Conservation (phyloP, 2,797 vertebrate species). For the Chromis chromis region DNA sequence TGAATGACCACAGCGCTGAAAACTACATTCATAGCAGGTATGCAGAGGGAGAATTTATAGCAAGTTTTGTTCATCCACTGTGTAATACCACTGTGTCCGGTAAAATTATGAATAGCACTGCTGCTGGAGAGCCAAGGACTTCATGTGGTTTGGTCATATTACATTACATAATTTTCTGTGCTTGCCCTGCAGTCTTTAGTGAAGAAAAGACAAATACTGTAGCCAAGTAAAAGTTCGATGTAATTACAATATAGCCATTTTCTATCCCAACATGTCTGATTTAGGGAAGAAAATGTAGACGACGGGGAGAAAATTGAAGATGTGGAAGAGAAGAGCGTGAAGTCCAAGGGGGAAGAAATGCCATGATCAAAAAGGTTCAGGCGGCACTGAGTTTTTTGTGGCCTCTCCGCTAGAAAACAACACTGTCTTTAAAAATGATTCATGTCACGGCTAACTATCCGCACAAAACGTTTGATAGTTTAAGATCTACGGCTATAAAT, state of each 20-base stretch:
- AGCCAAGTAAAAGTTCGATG: conserved; percentile 78
- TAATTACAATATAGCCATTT: conserved; percentile 80
- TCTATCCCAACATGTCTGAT: conserved; percentile 80
- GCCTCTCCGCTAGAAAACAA: conserved; percentile 71
- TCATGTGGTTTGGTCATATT: conserved; percentile 76
- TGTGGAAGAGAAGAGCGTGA: conserved; percentile 80
- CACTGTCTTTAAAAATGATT: conserved; percentile 71
- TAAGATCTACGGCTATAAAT: conserved; percentile 61
- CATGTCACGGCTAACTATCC: conserved; percentile 62
- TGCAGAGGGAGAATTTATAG: conserved; percentile 53
- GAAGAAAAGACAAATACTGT: conserved; percentile 63
- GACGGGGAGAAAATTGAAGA: conserved; percentile 81
- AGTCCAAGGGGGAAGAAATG: conserved; percentile 79
- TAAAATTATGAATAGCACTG: conserved; percentile 77
- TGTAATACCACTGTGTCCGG: conserved; percentile 67
- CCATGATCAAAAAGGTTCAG: conserved; percentile 77
- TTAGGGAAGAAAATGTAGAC: conserved; percentile 82
- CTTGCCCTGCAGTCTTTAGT: conserved; percentile 63
- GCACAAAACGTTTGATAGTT: conserved; percentile 61
- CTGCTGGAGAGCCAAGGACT: conserved; percentile 71
- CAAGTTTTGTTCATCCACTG: conserved; percentile 54
- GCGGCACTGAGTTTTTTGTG: conserved; percentile 71
- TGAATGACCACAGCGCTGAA: conserved; percentile 57
- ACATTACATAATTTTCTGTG: conserved; percentile 80
- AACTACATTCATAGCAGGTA: conserved; percentile 79